Evolutionary conservation across 2,113 vertebrate species (phyloP).

Genomic region (Microcebus jonahi): DNA sequence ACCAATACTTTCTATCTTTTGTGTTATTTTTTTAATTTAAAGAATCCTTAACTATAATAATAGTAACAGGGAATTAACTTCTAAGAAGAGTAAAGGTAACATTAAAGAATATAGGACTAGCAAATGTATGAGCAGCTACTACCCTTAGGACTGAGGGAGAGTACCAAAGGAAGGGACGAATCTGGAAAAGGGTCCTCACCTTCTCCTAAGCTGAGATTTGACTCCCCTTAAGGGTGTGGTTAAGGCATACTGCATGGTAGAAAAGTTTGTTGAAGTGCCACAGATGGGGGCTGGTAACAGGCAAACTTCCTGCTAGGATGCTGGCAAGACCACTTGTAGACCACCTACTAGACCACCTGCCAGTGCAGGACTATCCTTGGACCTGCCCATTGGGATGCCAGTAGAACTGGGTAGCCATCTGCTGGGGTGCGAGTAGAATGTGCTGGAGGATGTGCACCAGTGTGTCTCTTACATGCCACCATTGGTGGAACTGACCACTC

Average conservation of each 20-base stretch:
- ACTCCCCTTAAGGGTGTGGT: neutral
- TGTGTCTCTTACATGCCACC: neutral
- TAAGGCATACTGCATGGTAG: neutral
- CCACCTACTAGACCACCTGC: no score
- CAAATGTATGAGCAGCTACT: neutral
- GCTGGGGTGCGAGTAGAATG: neutral
- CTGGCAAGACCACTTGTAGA: neutral
- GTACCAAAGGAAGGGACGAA: neutral
- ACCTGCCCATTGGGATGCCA: neutral
- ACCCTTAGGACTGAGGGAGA: neutral
- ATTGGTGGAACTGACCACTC: neutral
- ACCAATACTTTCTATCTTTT: neutral
- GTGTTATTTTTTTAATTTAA: neutral
- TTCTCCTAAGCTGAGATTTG: neutral
- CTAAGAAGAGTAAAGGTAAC: neutral
- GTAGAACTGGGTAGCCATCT: neutral
- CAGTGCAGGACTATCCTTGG: neutral
- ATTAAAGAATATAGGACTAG: neutral
- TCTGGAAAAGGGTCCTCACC: neutral
- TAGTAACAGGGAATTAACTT: neutral
- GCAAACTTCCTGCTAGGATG: neutral
- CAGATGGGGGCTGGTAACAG: neutral
- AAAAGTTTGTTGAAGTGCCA: neutral
- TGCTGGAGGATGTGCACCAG: neutral
- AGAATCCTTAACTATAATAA: neutral